Evolutionary conservation across 2,888 invertebrate genomes (phyloP), one percentile per base, ranked within the genome.

Genomic region (Bombylius major): DNA sequence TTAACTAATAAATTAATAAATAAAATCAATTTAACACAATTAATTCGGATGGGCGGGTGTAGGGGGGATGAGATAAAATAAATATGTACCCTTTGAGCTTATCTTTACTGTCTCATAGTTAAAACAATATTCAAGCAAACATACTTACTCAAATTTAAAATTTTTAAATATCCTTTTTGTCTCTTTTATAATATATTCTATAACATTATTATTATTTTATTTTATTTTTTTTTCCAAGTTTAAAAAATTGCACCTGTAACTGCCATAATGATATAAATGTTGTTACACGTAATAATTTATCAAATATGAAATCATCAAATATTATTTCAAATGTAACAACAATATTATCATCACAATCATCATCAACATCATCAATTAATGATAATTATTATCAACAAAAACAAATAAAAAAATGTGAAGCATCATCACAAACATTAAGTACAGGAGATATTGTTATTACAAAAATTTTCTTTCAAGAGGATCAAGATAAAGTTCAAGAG

Each of bases 401-500:
- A 54, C 32, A 53, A 6, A 60, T 67, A 32, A 68, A 62, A 57
- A 61, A 59, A 31, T 81, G 82, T 64, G 79, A 82, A 58, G 84
- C 83, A 42, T 85, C 87, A 57, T 67, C 73, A 42, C 93, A 94
- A 75, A 93, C 93, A 4, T 77, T 91, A 50, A 91, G 91, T 70
- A 93, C 93, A 23, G 93, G 93, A 52, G 93, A 93, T 70, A 89
- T 94, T 67, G 92, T 92, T 55, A 90, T 93, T 66, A 92, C 91
- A 49, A 86, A 88, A 74, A 89, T 92, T 42, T 83, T 77, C 67
- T 78, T 78, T 64, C 78, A 77, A 48, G 80, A 81, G 62, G 80
- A 81, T 60, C 79, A 80, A 60, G 77, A 78, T 56, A 79, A 79
- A 61, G 68, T 69, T 63, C 75, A 76, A 62, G 79, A 80, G 62